Evolutionary conservation across 2,888 invertebrate genomes (phyloP).

Genomic region (Cosmorhoe ocellata): DNA sequence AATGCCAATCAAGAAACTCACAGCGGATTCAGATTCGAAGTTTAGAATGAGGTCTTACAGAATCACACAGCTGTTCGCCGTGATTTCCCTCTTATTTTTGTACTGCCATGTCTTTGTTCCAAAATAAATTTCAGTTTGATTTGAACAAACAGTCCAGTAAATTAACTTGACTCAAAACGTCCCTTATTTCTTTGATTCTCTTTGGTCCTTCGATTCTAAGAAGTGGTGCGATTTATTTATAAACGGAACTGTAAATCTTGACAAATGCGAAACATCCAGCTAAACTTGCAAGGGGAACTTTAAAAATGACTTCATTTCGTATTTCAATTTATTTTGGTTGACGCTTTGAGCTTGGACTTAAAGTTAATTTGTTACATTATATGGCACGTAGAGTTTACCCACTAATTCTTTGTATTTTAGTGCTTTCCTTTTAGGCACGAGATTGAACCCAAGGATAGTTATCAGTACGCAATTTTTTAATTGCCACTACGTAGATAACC

Average conservation of each 20-base stretch:
- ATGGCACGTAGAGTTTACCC: not conserved
- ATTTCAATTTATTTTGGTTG: slow-evolving; percentile 50
- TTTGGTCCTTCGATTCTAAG: slow-evolving; percentile 31
- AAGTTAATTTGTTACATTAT: slow-evolving; percentile 23
- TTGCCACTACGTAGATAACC: too few species aligned
- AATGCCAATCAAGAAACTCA: too few species aligned
- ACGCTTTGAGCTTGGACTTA: slow-evolving; percentile 45
- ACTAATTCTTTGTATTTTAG: not conserved
- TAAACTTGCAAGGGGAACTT: slow-evolving; percentile 52
- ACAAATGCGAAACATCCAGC: slow-evolving; percentile 67
- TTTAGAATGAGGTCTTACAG: too few species aligned
- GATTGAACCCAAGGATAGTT: too few species aligned
- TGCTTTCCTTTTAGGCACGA: too few species aligned
- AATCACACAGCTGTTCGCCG: too few species aligned
- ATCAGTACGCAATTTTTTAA: too few species aligned
- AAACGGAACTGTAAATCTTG: slow-evolving; percentile 53
- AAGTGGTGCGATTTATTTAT: slow-evolving; percentile 32
- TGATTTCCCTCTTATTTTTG: too few species aligned
- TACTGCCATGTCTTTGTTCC: too few species aligned
- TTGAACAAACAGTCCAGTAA: slow-evolving; percentile 1
- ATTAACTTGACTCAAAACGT: slow-evolving; percentile 1
- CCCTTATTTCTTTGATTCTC: slow-evolving; percentile 27
- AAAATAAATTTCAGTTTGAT: too few species aligned
- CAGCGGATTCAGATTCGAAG: too few species aligned
- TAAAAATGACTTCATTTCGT: slow-evolving; percentile 66